A percentile compares a stretch with the other conserved stretches of the same genome.
Conservation (phyloP, 2,113 vertebrate species). For the Forbesichthys agassizii region DNA sequence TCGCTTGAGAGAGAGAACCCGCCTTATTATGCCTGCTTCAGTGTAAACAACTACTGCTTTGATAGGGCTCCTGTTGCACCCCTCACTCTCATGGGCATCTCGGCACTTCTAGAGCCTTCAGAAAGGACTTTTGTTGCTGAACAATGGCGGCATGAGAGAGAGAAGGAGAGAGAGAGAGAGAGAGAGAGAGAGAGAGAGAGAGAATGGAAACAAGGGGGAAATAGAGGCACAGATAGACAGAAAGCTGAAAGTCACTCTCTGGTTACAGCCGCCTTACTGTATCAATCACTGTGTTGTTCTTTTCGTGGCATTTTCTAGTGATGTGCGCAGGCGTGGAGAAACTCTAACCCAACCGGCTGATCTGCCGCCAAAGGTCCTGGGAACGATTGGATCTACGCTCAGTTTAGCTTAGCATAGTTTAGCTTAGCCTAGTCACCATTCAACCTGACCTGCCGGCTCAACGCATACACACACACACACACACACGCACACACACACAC, state of each 20-base stretch:
- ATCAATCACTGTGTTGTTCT: constrained; percentile 78
- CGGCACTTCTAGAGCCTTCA: constrained; percentile 68
- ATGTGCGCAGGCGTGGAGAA: constrained; percentile 59
- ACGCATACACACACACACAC: constrained; percentile 2
- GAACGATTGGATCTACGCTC: constrained; percentile 39
- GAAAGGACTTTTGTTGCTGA: constrained; percentile 67
- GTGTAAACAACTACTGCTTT: constrained; percentile 73
- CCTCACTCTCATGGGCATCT: constrained; percentile 63
- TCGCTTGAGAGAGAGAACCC: constrained; percentile 56
- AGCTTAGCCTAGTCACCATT: constrained; percentile 35
- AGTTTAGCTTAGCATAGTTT: too few relatives aligned
- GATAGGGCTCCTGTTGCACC: constrained; percentile 66
- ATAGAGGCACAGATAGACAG: constrained; percentile 44
- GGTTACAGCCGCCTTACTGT: constrained; percentile 66
- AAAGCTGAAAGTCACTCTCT: constrained; percentile 68
- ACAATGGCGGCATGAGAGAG: constrained; percentile 63
- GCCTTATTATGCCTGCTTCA: constrained; percentile 65
- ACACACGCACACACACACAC: background rate
- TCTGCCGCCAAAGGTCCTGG: constrained; percentile 59
- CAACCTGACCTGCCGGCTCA: constrained; percentile 37
- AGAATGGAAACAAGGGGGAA: constrained; percentile 28
- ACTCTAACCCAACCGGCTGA: constrained; percentile 49
- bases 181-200: constrained; percentile 52
- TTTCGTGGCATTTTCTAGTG: constrained; percentile 65
- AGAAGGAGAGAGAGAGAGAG: constrained; percentile 41